These are phyloP conservation scores for Alectoris magna DNA, from an alignment of 2,797 vertebrate species.

Conservation along the genomic window DNA sequence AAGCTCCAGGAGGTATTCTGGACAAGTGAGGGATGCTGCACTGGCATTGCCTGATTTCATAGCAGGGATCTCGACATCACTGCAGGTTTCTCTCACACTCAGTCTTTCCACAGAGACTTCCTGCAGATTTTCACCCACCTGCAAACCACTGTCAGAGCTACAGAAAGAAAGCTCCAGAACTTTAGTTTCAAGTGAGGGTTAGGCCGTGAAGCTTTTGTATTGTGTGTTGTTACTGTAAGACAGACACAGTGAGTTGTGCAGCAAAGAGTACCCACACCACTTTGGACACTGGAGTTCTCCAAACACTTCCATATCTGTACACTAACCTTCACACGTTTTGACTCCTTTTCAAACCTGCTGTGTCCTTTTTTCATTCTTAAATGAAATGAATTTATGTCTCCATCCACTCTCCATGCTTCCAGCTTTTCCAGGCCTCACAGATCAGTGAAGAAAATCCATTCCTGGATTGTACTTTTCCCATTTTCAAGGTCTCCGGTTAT, in stretches of 20 bases:
- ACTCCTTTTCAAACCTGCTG: background rate
- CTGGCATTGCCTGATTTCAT: background rate
- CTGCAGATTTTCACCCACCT: background rate
- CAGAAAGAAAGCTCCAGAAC: background rate
- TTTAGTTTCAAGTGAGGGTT: background rate
- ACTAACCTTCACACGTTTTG: background rate
- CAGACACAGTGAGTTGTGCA: background rate
- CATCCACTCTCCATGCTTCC: background rate
- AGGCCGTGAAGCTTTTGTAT: background rate
- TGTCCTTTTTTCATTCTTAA: background rate
- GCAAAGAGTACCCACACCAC: background rate
- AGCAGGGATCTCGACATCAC: background rate
- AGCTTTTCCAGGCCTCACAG: background rate
- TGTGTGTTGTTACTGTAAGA: background rate
- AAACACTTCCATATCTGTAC: background rate
- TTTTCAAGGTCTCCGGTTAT: background rate
- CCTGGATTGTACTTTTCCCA: background rate
- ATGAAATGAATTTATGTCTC: background rate
- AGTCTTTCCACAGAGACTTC: background rate
- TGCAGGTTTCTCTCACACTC: background rate
- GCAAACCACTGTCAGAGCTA: background rate
- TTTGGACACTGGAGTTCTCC: background rate
- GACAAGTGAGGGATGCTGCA: background rate
- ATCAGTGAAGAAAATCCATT: constrained; percentile 1
- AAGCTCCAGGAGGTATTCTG: background rate